Evolutionary conservation across 2,797 vertebrate species (phyloP), one percentile per base, ranked within the genome.

Genomic region (Psittacula derbiana): DNA sequence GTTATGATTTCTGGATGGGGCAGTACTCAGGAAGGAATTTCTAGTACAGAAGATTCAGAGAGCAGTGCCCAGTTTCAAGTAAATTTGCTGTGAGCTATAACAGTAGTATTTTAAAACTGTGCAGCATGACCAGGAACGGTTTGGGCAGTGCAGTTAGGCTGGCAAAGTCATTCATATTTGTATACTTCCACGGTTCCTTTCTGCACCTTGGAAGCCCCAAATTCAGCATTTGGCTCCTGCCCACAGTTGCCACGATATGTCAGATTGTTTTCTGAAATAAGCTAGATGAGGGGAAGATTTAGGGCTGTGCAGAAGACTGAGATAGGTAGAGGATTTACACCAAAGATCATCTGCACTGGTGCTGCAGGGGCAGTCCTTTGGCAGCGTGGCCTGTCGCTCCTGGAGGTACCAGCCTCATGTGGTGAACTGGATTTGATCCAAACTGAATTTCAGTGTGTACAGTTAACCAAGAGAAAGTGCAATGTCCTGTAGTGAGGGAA

Each of bases 391-490:
- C 28, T 31, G 30, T 66, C 1, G 2, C 50, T 87, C 18, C 24
- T 73, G n/a, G 41, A 60, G 44, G 43, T 62, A 28, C 21, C 10
- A 10, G 52, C 0, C 1, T 18, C 47, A 18, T 16, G 1, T 20
- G 0, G 0, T 38, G 55, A 57, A 46, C 44, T 1, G 3, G 3
- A 11, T 67, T 46, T 52, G 31, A 46, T 38, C 33, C 61, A 47
- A 36, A n/a, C 25, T 47, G 19, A 23, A 16, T 52, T 36, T 70
- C 38, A 43, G 9, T 23, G 3, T 36, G 25, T 66, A 50, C 38
- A 81, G 18, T 44, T 90, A 61, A 28, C 23, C 46, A 16, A 18
- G 62, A 73, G 50, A 73, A 73, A 18, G 44, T 57, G 31, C 43
- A 17, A 0, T 33, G 24, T 87, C 47, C 46, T 73, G 21, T 87